Evolutionary conservation across 92 coral and sea anemone species (phyloP), one percentile per base, ranked within the genome.

Genomic region (Nematostella vectensis): DNA sequence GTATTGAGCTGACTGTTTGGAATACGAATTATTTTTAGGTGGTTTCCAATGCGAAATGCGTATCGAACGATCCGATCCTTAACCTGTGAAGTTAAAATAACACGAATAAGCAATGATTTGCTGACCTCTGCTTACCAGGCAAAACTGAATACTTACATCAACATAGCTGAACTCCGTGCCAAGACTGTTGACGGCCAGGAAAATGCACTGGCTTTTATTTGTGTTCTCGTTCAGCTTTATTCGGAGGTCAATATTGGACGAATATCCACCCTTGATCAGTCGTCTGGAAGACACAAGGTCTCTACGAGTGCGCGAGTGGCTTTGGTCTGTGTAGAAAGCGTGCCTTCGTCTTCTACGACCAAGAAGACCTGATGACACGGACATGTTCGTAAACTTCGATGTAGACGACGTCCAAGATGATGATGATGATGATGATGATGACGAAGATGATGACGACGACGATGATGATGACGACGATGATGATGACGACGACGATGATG

Each of bases 111-210:
- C 0, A 53, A 8, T 23, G 15, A n/a, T n/a, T n/a, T n/a, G n/a
- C n/a, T n/a, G n/a, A 20, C 27, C 27, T 23, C 2, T 8, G 12
- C 2, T 21, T 19, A 25, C n/a, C n/a, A n/a, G n/a, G n/a, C 8
- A 33, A 33, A 33, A 33, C 8, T 6, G 40, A 9, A 8, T 48
- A 76, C 76, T 80, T 72, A 85, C 95, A 47, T 71, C 95, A 8
- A 85, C 63, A 49, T 83, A 66, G 25, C 49, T 58, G 48, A 85
- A 85, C 53, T 85, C 95, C 27, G 95, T 69, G 16, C 95, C 95
- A 53, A 79, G 74, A 42, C 80, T 78, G 62, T 85, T 85, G 11
- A 83, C 55, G n/a, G 77, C 72, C 13, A 79, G 65, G 55, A 85
- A 80, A 20, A 85, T 29, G 18, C 75, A 42, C 25, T 79, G 68